Base-by-base conservation (phyloP, 2,888 invertebrate genomes). In the Callosobruchus maculatus region DNA sequence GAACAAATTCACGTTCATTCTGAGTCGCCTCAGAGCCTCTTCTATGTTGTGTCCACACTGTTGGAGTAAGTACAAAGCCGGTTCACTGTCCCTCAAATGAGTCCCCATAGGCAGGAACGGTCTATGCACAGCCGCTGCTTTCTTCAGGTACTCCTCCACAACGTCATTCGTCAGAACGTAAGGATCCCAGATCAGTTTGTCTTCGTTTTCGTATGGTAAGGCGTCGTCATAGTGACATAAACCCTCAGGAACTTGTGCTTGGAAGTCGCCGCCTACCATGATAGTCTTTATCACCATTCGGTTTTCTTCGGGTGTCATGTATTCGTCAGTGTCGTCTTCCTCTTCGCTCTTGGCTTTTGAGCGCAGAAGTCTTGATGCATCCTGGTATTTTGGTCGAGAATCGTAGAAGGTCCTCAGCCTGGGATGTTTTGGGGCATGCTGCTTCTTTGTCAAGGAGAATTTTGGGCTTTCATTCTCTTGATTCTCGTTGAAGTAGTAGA, bases 21-120 rank as follows among this genome's bases (percentile, higher is more conserved):
- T 79, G 73, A 93, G 91, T 72, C 97, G 89, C 75, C 97, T 88
- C 73, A 97, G 86, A 0, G 98, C 98, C 88, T 98, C 97, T 75
- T 97, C 97, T 21, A 94, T 90, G 87, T 97, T 98, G 85, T 97
- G 96, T 0, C 97, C 98, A 87, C 98, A 98, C 85, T 98, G 97
- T 73, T 97, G 93, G 20, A 98, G 88, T 74, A 97, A 87, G 86
- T 94, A 97, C 72, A 98, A 88, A 0, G 97, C 97, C 88, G 97
- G 94, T 83, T 96, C 95, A 85, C 95, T 95, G 84, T 96, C 98
- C 80, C 95, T 88, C 9, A 95, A 90, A 85, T 96, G 96, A 80
- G 90, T 90, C 20, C 96, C 96, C 77, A 88, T 89, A 0, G 93
- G 93, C 68, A 95, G 88, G 31, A 91, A 89, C 67, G 88, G 85